Evolutionary conservation across 35 echinoderm and acorn worm genomes (phyloP), one percentile per base, ranked within the genome.

Genomic region (Ptychodera flava): DNA sequence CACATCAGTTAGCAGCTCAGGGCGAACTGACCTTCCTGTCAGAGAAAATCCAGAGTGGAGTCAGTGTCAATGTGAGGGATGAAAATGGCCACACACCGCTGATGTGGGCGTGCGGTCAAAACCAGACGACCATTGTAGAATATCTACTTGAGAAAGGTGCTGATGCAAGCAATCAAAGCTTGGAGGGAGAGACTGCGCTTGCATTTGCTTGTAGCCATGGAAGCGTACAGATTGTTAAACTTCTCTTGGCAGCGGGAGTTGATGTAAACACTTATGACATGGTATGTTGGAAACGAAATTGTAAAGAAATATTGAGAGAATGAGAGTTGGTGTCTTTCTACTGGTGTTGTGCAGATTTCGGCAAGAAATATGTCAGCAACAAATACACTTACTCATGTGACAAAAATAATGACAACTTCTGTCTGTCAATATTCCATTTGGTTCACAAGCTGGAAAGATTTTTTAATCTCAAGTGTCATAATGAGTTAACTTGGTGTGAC

Each of bases 1-100:
- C 93, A 34, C 95, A 97, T 76, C 95, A 97, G 80, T 87, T 97
- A 33, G 91, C 95, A 77, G 95, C 95, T 28, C 95, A 97, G 79
- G 95, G 95, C 15, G 95, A 97, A 80, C 34, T 89, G 35, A 84
- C 92, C 0, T 64, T 87, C 36, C 31, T 97, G 28, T n/a, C 75
- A 31, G 95, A 93, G 31, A 97, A 89, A 76, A 76, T 97, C 6
- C 85, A 93, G 38, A 31, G 86, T 28, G 93, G 91, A 2, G 30
- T 64, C 16, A 90, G 92, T 32, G 79, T 92, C 15, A 88, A 95
- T 77, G 86, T 92, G 77, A 31, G 33, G 16, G 93, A 95, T 84
- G 52, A 91, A 1, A 30, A 81, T 76, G 91, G 89, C 27, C 82
- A 89, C 10, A 96, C 94, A 29, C 84, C 94, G 2, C 37, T 96